These are phyloP conservation scores for Chydorus sphaericus DNA, from an alignment of 2,888 invertebrate genomes.

Conservation along the genomic window DNA sequence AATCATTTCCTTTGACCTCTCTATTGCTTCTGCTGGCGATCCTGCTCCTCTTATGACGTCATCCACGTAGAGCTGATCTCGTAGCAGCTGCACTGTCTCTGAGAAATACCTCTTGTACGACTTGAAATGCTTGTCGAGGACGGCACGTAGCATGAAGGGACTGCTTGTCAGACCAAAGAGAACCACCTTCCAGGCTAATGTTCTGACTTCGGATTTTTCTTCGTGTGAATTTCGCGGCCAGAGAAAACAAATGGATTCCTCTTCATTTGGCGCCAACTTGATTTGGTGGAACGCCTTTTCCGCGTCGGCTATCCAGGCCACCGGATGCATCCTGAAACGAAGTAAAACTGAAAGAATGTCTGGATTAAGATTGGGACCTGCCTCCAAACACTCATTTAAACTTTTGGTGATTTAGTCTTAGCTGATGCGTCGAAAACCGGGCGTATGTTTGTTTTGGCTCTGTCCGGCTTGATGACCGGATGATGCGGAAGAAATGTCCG, in stretches of 20 bases:
- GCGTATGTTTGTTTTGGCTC: slow-evolving; percentile 2
- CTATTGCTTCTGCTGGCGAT: slow-evolving; percentile 11
- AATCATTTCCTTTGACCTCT: slow-evolving; percentile 13
- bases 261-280: neutral
- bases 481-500: slow-evolving; percentile 7
- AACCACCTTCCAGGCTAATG: slow-evolving; percentile 7
- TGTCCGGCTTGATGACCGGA: neutral
- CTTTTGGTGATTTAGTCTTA: neutral
- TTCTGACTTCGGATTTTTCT: too few relatives aligned
- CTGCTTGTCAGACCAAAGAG: neutral
- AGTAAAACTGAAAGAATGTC: too few relatives aligned
- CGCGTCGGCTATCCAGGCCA: neutral
- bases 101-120: neutral
- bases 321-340: too few relatives aligned
- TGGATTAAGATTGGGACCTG: too few relatives aligned
- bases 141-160: neutral
- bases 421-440: slow-evolving; percentile 8
- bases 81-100: too few relatives aligned
- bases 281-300: neutral
- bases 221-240: neutral
- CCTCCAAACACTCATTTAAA: too few relatives aligned
- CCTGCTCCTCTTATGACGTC: slow-evolving; percentile 19
- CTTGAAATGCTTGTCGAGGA: neutral
- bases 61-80: slow-evolving; percentile 20
- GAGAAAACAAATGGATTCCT: neutral